Evolutionary conservation across 2,113 vertebrate species (phyloP).

Genomic region (Platichthys stellatus): DNA sequence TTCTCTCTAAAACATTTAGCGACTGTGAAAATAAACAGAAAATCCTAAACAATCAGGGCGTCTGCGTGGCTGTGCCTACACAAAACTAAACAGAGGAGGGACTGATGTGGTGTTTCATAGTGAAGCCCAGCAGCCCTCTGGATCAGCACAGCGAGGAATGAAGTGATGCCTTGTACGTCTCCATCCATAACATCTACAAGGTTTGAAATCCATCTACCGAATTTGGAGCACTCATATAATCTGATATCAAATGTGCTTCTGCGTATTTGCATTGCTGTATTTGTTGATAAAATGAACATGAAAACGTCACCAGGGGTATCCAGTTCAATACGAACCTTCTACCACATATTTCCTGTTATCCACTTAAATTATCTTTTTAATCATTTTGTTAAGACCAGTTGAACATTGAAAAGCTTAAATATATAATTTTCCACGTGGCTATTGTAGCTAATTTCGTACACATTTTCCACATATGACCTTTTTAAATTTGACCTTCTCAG

Average conservation of each 20-base stretch:
- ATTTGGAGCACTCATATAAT: conserved; percentile 11
- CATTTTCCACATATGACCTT: conserved; percentile 26
- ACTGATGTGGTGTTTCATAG: conserved; percentile 55
- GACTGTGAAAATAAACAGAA: conserved; percentile 83
- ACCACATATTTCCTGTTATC: conserved; percentile 49
- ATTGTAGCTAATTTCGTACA: conserved; percentile 47
- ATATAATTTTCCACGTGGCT: conserved; percentile 15
- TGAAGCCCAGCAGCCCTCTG: conserved; percentile 28
- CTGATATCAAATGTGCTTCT: conserved; percentile 24
- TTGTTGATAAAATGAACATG: background rate
- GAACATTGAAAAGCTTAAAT: conserved; percentile 58
- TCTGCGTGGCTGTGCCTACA: conserved; percentile 60
- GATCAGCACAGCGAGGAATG: conserved; percentile 49
- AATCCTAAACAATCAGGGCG: conserved; percentile 79
- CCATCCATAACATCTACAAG: conserved; percentile 79
- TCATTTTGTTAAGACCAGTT: background rate
- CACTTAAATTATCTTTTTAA: conserved; percentile 17
- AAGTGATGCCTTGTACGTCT: conserved; percentile 82
- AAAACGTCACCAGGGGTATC: conserved; percentile 38
- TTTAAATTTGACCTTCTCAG: conserved; percentile 58
- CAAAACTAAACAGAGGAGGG: conserved; percentile 78
- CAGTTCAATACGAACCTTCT: conserved; percentile 63
- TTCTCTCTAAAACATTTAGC: conserved; percentile 80
- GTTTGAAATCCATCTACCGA: conserved; percentile 74
- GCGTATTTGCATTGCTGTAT: background rate